A percentile compares a stretch with the other conserved stretches of the same genome.
Conservation (phyloP, 1,140 invertebrate genomes). For the Brachionus calyciflorus region DNA sequence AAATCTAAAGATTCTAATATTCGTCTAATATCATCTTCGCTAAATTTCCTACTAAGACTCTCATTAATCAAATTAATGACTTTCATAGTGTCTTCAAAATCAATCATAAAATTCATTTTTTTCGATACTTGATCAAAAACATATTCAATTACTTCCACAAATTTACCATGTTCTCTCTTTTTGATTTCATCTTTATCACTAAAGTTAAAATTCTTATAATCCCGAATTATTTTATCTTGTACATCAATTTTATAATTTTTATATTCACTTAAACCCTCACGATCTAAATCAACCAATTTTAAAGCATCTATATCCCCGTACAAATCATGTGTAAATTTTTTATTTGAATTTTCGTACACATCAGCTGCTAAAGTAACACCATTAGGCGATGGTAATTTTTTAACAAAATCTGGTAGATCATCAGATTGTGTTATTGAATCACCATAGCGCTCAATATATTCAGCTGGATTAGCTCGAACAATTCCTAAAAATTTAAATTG, state of each 20-base stretch:
- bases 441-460: not conserved
- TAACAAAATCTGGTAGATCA: conserved; percentile 20
- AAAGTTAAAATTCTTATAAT: no score
- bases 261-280: conserved; percentile 9
- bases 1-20: conserved; percentile 19
- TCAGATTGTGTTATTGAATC: not conserved
- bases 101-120: conserved; percentile 3
- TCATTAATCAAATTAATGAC: conserved; percentile 25
- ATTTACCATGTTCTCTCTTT: not conserved
- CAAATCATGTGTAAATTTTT: not conserved
- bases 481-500: conserved; percentile 43
- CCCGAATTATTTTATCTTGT: not conserved
- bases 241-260: not conserved
- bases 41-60: not conserved
- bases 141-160: not conserved
- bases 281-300: conserved; percentile 19
- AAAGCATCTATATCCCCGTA: conserved; percentile 26
- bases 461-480: conserved; percentile 14
- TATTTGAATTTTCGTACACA: not conserved
- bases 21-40: conserved; percentile 5
- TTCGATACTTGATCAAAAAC: not conserved
- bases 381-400: not conserved
- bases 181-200: no score
- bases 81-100: conserved; percentile 23
- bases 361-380: not conserved